Evolutionary conservation across 2,888 invertebrate species (phyloP), one percentile per base, ranked within the genome.

Genomic region (Aphodius sticticus): DNA sequence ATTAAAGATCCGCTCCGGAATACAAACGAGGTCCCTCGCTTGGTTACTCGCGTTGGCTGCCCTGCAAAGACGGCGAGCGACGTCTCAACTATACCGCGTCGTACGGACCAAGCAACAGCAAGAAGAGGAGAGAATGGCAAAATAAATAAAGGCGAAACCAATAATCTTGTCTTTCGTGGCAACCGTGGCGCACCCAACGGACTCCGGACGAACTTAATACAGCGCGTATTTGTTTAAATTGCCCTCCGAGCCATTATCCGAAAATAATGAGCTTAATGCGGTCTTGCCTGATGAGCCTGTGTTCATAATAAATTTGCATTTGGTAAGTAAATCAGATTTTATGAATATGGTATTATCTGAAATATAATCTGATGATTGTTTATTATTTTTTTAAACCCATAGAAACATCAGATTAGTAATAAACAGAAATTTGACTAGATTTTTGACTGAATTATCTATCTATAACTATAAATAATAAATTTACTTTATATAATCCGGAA

Each of bases 1-100:
- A 86, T 86, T 86, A 86, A 86, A 85, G 83, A 84, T 84, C 83
- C 83, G 83, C 83, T 81, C 81, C 82, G 83, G 87, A 86, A 87
- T 87, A 87, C 86, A 86, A 86, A 87, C 86, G 85, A 87, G 86
- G 77, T 72, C 36, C 16, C 53, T 76, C 16, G 26, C 15, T 70
- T 38, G 70, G 75, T 70, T 69, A 76, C 76, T 69, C 37, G 70
- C 12, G 36, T 38, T 16, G 37, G 35, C 36, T 36, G 70, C 76
- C 38, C 76, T 16, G 76, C 53, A n/a, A n/a, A 74, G 74, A 35
- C 9, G 12, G 53, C 53, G 76, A 36, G 53, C 53, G 76, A 36
- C 37, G 9, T 76, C 35, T 69, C 71, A 53, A 53, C 53, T 12
- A 53, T 12, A 38, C n/a, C 53, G n/a, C 7, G 69, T 15, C 36